A percentile compares a stretch with the other conserved stretches of the same genome.
Evolutionary conservation across 2,797 vertebrate genomes (phyloP).

Genomic region (Meriones psammophilus): DNA sequence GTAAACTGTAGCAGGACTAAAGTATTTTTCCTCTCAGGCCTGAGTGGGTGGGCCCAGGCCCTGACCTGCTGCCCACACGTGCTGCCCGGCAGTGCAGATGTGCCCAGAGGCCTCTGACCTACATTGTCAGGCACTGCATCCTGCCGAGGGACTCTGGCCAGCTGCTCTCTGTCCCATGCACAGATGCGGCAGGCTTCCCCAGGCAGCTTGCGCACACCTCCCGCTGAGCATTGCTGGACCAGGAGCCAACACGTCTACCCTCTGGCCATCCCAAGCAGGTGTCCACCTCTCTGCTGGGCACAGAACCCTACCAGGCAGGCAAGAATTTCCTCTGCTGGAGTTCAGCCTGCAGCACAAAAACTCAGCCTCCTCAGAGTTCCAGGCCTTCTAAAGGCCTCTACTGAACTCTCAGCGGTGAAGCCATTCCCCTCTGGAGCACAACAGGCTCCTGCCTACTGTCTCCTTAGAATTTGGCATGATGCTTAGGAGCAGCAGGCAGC

Average conservation of each 20-base stretch:
- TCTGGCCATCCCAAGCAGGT: not conserved
- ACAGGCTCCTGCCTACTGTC: not conserved
- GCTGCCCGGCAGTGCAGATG: not conserved
- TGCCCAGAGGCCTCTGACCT: constrained; percentile 70
- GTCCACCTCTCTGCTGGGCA: not conserved
- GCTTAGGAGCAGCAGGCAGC: not conserved
- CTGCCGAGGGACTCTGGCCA: constrained; percentile 66
- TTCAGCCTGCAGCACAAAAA: not conserved
- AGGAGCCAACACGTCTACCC: constrained; percentile 23
- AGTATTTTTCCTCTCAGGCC: constrained; percentile 9
- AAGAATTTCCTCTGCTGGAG: not conserved
- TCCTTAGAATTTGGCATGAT: not conserved
- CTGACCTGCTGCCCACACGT: not conserved
- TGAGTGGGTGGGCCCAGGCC: not conserved
- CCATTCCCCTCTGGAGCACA: not conserved
- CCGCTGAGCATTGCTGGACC: not conserved
- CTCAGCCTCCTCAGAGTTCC: not conserved
- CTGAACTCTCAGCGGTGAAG: not conserved
- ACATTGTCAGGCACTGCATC: constrained; percentile 52
- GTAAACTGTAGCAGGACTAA: not conserved
- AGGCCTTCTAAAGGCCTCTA: not conserved
- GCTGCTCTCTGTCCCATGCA: constrained; percentile 46
- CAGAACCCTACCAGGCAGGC: not conserved
- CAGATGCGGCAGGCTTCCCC: constrained; percentile 74
- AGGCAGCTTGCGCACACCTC: constrained; percentile 44